These are phyloP conservation scores for Julus scanicus DNA, from an alignment of 2,888 invertebrate species.

Conservation along the genomic window DNA sequence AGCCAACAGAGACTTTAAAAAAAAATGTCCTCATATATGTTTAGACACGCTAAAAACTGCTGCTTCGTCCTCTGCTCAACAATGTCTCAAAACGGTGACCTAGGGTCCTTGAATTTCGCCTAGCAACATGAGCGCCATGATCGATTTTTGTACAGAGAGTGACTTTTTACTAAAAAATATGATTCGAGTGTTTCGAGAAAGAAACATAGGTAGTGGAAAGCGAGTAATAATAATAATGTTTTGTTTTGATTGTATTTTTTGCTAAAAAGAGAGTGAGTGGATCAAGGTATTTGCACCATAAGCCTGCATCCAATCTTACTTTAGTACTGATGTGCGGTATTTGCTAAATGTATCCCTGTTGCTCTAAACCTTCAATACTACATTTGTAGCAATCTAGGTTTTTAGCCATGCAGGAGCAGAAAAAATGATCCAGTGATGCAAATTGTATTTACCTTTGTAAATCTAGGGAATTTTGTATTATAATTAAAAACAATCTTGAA, in stretches of 20 bases:
- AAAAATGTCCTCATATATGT: neutral
- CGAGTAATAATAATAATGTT: constrained; percentile 33
- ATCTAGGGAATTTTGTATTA: neutral
- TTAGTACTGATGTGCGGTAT: constrained; percentile 24
- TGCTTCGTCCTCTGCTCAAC: constrained; percentile 25
- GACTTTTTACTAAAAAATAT: constrained; percentile 14
- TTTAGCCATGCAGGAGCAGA: too few species aligned
- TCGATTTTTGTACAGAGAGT: constrained; percentile 33
- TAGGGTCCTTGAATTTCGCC: constrained; percentile 33
- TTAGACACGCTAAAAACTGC: neutral
- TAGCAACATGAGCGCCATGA: constrained; percentile 16
- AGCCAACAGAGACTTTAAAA: neutral
- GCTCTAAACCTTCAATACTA: too few species aligned
- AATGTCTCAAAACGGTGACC: constrained; percentile 33
- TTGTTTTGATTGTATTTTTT: constrained; percentile 25
- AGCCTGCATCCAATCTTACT: constrained; percentile 13
- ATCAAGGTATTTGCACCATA: neutral
- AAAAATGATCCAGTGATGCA: neutral
- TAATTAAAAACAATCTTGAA: constrained; percentile 14
- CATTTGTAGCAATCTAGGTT: too few species aligned
- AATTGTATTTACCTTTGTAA: constrained; percentile 6
- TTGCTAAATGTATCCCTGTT: neutral
- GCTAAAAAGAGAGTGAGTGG: constrained; percentile 21
- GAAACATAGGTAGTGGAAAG: neutral
- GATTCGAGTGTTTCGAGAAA: neutral